Percentiles rank a stretch among this genome's conserved stretches.
Evolutionary conservation across 2,797 vertebrate species (phyloP).

Genomic region (Huso huso): DNA sequence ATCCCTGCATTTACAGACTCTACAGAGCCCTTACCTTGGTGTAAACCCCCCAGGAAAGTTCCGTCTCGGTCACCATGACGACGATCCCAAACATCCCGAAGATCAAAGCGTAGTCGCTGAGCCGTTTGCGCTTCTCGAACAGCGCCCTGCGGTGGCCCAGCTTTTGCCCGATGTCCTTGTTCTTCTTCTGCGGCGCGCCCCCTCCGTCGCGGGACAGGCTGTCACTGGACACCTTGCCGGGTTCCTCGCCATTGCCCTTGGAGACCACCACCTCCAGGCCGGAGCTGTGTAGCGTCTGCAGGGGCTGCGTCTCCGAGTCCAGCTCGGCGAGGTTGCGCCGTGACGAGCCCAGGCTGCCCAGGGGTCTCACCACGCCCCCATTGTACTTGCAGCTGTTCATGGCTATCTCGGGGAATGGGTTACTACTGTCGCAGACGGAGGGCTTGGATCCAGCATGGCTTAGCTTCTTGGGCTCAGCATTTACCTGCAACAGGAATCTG

Average conservation of each 20-base stretch:
- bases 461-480: conserved; percentile 58
- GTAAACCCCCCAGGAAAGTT: conserved; percentile 87
- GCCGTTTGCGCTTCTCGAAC: conserved; percentile 85
- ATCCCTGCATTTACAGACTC: too few species aligned
- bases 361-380: conserved; percentile 78
- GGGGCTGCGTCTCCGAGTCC: conserved; percentile 70
- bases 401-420: conserved; percentile 75
- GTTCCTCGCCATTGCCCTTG: conserved; percentile 63
- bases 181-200: conserved; percentile 52
- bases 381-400: conserved; percentile 90
- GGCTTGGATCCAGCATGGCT: conserved; percentile 81
- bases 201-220: conserved; percentile 51
- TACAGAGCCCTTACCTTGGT: conserved; percentile 64
- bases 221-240: conserved; percentile 55
- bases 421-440: conserved; percentile 65
- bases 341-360: conserved; percentile 69
- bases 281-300: conserved; percentile 65
- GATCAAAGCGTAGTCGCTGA: conserved; percentile 89
- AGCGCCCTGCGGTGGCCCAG: conserved; percentile 81
- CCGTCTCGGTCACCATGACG: conserved; percentile 90
- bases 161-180: conserved; percentile 75
- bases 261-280: conserved; percentile 80
- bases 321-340: conserved; percentile 62
- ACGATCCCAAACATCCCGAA: conserved; percentile 95
- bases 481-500: conserved; percentile 50